A percentile compares a stretch with the other conserved stretches of the same genome.
Conservation (phyloP, 2,888 invertebrate genomes). For the Eupsilia transversa region DNA sequence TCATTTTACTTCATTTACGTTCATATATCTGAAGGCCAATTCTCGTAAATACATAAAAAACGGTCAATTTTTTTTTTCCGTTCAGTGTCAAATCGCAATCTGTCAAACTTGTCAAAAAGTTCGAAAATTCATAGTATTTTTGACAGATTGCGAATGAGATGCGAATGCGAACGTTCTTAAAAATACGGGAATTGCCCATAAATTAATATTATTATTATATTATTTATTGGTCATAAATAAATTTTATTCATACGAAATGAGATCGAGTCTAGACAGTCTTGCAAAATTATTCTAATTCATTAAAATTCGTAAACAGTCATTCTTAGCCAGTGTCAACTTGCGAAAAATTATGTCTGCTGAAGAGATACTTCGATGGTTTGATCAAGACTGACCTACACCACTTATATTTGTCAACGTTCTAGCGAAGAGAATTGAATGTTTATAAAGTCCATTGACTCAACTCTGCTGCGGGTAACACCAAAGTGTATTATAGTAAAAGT, state of each 20-base stretch:
- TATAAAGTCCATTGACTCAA: constrained; percentile 9
- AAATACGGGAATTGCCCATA: no score
- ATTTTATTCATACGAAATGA: neutral
- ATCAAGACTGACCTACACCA: constrained; percentile 35
- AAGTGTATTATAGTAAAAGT: neutral
- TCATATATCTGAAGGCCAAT: neutral
- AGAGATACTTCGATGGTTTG: constrained; percentile 19
- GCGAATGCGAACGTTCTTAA: no score
- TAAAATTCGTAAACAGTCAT: constrained; percentile 18
- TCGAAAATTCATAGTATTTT: no score
- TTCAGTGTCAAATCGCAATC: no score
- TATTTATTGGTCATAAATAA: neutral
- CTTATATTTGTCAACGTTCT: constrained; percentile 12
- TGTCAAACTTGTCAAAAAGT: no score
- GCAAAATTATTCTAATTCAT: constrained; percentile 13
- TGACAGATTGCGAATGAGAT: no score
- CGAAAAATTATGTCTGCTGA: constrained; percentile 16
- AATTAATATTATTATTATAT: no score
- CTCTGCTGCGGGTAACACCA: neutral
- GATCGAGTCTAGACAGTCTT: constrained; percentile 1
- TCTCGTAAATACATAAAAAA: no score
- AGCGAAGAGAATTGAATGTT: neutral
- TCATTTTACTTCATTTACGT: neutral
- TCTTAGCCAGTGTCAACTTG: constrained; percentile 5
- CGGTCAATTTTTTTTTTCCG: no score